These are phyloP conservation scores for Cyphomyrus plagiostoma DNA, from an alignment of 2,113 vertebrate species.

Conservation along the genomic window DNA sequence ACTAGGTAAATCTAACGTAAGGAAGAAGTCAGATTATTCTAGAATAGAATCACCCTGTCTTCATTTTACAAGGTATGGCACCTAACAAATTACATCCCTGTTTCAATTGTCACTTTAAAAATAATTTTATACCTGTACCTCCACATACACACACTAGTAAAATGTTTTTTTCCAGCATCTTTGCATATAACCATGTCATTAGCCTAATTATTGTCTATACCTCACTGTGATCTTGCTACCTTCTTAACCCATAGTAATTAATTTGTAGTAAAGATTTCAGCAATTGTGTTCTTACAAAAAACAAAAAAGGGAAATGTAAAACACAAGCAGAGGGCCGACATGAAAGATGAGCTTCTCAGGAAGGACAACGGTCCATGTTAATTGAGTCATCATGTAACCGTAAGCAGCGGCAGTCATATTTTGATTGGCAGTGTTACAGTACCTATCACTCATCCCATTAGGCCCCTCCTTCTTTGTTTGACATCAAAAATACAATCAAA, in stretches of 20 bases:
- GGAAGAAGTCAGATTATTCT: neutral
- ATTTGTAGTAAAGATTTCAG: neutral
- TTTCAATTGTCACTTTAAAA: neutral
- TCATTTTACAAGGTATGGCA: neutral
- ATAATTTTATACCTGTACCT: neutral
- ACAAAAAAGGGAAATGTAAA: neutral
- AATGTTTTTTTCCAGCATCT: neutral
- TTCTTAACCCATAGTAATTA: neutral
- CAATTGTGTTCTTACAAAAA: neutral
- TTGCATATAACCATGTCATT: neutral
- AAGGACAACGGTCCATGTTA: neutral
- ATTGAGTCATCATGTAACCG: neutral
- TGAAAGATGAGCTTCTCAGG: neutral
- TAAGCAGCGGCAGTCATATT: neutral
- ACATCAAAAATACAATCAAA: neutral
- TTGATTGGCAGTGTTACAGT: neutral
- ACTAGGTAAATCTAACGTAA: neutral
- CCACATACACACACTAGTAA: neutral
- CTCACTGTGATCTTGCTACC: neutral
- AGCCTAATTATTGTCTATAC: neutral
- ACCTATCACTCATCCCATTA: neutral
- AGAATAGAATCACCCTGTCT: neutral
- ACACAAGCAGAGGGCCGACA: neutral
- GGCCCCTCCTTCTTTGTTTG: neutral
- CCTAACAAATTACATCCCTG: neutral